Evolutionary conservation across 2,797 vertebrate genomes (phyloP).

Genomic region (Xerus rutilus): DNA sequence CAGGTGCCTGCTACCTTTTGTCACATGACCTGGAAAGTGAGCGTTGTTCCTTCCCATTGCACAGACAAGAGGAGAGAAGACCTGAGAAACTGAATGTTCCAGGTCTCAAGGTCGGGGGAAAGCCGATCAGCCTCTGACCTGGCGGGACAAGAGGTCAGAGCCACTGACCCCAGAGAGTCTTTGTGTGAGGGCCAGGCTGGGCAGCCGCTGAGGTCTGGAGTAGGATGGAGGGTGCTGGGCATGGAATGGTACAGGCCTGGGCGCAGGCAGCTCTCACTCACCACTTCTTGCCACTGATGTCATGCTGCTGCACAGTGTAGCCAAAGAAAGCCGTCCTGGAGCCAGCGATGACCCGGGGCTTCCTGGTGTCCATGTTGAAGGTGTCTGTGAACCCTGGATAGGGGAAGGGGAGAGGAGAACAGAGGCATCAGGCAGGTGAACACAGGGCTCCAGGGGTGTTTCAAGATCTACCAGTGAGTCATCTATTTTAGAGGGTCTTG

Average conservation of each 20-base stretch:
- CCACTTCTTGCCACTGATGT: constrained; percentile 96
- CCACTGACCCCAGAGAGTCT: background rate
- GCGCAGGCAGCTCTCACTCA: constrained; percentile 83
- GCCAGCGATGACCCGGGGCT: constrained; percentile 93
- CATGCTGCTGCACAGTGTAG: constrained; percentile 98
- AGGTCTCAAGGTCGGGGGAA: background rate
- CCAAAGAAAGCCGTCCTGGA: constrained; percentile 96
- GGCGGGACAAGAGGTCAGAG: background rate
- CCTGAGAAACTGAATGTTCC: background rate
- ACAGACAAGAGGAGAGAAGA: background rate
- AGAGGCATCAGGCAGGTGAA: constrained; percentile 45
- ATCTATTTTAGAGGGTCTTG: background rate
- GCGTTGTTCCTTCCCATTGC: background rate
- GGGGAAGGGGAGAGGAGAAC: constrained; percentile 38
- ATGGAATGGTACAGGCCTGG: background rate
- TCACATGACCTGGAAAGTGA: background rate
- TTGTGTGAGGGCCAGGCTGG: background rate
- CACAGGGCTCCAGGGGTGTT: background rate
- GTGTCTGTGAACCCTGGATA: constrained; percentile 90
- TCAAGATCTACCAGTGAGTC: fast-evolving
- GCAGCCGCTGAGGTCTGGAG: background rate
- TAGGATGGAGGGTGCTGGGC: background rate
- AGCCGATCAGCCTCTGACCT: background rate
- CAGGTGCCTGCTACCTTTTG: background rate
- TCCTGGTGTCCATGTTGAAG: constrained; percentile 96